Conservation (phyloP, 2,113 vertebrate genomes). For the Hyla sarda region DNA sequence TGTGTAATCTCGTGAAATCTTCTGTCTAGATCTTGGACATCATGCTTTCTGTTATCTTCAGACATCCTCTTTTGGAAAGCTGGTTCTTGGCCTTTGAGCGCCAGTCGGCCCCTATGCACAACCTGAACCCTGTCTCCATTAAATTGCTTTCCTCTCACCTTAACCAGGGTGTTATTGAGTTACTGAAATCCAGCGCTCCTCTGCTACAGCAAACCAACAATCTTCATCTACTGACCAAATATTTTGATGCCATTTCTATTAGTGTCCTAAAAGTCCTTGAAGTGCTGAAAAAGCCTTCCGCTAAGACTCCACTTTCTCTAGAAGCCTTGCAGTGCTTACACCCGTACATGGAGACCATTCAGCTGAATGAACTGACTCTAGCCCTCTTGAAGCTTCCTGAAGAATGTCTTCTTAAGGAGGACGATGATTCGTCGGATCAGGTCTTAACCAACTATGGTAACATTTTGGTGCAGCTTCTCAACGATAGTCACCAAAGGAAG, state of each 20-base stretch:
- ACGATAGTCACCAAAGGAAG: slow-evolving; percentile 63
- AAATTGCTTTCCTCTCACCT: slow-evolving; percentile 80
- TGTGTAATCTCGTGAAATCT: neutral
- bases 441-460: slow-evolving; percentile 79
- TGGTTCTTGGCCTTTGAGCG: slow-evolving; percentile 91
- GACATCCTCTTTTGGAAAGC: slow-evolving; percentile 82
- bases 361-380: slow-evolving; percentile 77
- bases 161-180: slow-evolving; percentile 70
- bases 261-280: slow-evolving; percentile 79
- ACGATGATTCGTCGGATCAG: slow-evolving; percentile 43
- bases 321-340: slow-evolving; percentile 81
- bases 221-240: slow-evolving; percentile 70
- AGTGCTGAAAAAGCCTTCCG: neutral
- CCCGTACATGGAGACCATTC: slow-evolving; percentile 72
- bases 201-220: slow-evolving; percentile 66
- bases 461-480: slow-evolving; percentile 80
- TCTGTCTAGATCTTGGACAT: slow-evolving; percentile 76
- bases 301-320: slow-evolving; percentile 71
- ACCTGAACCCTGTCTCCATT: slow-evolving; percentile 78
- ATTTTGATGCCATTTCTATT: slow-evolving; percentile 71
- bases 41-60: slow-evolving; percentile 76
- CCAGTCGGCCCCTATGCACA: slow-evolving; percentile 75
- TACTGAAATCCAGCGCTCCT: slow-evolving; percentile 73
- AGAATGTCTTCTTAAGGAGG: slow-evolving; percentile 67
- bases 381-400: slow-evolving; percentile 81